Evolutionary conservation across 2,888 invertebrate species (phyloP), one percentile per base, ranked within the genome.

Genomic region (Lymantria dispar): DNA sequence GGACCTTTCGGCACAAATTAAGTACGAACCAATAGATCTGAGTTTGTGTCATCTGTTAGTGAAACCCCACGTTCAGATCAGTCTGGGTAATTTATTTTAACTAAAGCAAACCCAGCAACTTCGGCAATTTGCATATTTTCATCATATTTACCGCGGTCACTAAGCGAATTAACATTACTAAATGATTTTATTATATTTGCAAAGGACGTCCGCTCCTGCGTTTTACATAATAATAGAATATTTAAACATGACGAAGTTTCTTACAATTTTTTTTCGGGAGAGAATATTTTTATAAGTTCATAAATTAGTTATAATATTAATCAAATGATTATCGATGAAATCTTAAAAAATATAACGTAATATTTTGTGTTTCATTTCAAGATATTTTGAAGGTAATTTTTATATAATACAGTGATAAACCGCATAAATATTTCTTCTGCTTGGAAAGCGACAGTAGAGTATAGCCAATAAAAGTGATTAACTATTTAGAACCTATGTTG

Each of bases 181-280:
- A 83, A 83, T 81, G 76, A 81, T 83, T 83, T 81, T 78, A 81
- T 80, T 79, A 81, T 80, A 76, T 82, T 83, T 83, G 62, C 72
- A 63, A 63, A 80, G 80, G 80, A 77, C 78, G 52, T 52, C 44
- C 58, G 64, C 58, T 58, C 53, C 61, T 51, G 60, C 52, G 53
- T 71, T 77, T 76, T 71, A 64, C 70, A 73, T 74, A 70, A 68
- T 70, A 73, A 71, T 70, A 62, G 65, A 69, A 69, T 73, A 66
- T 71, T 70, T 65, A 48, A 59, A 64, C 50, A 42, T 22, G 45
- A 47, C 48, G 39, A 48, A 12, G 45, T 29, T 51, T 50, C 36
- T 33, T 33, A 7, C 3, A 33, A 5, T 7, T 33, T 33, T 33
- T 22, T 22, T 22, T 2, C 5, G 2, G 22, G 22, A 3, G 5